Evolutionary conservation across 1,140 invertebrate species (phyloP).

Genomic region (Macrotrachela quadricornifera): DNA sequence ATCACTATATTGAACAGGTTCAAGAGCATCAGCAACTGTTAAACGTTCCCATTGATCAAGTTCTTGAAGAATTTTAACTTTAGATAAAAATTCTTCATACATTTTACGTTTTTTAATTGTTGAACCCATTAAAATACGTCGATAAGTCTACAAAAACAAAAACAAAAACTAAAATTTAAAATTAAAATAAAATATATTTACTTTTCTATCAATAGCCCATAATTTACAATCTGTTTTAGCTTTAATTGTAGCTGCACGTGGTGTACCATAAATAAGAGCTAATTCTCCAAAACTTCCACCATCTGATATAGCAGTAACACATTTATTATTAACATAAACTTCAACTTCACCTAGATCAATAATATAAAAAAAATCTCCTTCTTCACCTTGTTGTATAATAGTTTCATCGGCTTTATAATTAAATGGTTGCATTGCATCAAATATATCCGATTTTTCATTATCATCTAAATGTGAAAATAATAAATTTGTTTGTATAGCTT

Average conservation of each 20-base stretch:
- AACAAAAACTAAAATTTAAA: too few species aligned
- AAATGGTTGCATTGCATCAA: slow-evolving; percentile 95
- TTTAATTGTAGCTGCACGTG: slow-evolving; percentile 75
- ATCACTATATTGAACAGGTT: slow-evolving; percentile 68
- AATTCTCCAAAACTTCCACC: slow-evolving; percentile 91
- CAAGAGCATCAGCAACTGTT: slow-evolving; percentile 88
- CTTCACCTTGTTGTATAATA: slow-evolving; percentile 88
- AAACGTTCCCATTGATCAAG: slow-evolving; percentile 96
- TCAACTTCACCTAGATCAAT: slow-evolving; percentile 96
- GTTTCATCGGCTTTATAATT: slow-evolving; percentile 76
- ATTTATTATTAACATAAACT: slow-evolving; percentile 48
- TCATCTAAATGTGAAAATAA: slow-evolving; percentile 93
- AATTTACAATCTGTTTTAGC: slow-evolving; percentile 83
- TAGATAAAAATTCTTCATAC: slow-evolving; percentile 94
- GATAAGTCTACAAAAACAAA: slow-evolving; percentile 48
- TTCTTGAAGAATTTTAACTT: slow-evolving; percentile 61
- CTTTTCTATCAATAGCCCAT: slow-evolving; percentile 94
- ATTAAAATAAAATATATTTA: too few species aligned
- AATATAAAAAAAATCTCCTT: slow-evolving; percentile 98
- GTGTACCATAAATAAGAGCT: slow-evolving; percentile 91
- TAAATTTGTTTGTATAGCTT: slow-evolving; percentile 87
- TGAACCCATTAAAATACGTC: slow-evolving; percentile 87
- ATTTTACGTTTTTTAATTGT: slow-evolving; percentile 96
- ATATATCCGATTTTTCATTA: slow-evolving; percentile 56
- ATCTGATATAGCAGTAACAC: slow-evolving; percentile 80